These are phyloP conservation scores for Echeneis naucrates DNA, from an alignment of 2,797 vertebrate species.

Conservation along the genomic window DNA sequence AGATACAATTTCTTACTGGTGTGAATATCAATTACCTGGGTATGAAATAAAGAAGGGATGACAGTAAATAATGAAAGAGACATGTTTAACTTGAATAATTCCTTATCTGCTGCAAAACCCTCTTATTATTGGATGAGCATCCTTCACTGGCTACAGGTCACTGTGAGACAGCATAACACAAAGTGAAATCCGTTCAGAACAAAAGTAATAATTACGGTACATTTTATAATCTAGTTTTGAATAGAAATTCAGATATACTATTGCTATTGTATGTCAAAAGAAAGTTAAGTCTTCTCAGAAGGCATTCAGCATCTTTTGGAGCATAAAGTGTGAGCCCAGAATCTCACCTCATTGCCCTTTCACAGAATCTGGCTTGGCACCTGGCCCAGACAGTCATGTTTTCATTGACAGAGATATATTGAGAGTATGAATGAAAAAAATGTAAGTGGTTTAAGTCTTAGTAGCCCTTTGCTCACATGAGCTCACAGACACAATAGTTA, in stretches of 20 bases:
- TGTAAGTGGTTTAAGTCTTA: constrained; percentile 31
- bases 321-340: constrained; percentile 59
- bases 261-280: constrained; percentile 25
- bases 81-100: neutral
- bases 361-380: constrained; percentile 53
- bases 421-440: constrained; percentile 42
- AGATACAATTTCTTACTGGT: neutral
- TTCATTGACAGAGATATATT: constrained; percentile 53
- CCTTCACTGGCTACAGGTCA: neutral
- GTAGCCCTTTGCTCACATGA: constrained; percentile 52
- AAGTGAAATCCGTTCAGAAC: constrained; percentile 37
- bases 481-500: constrained; percentile 35
- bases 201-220: constrained; percentile 36
- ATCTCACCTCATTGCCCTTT: constrained; percentile 72
- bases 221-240: constrained; percentile 41
- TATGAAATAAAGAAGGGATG: neutral
- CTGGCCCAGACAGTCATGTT: constrained; percentile 31
- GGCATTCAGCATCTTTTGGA: constrained; percentile 53
- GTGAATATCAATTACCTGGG: neutral
- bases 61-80: neutral
- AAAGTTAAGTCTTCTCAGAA: constrained; percentile 52
- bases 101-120: neutral
- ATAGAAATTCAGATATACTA: constrained; percentile 53
- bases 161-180: constrained; percentile 5
- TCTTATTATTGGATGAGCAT: constrained; percentile 2